Base-by-base conservation (phyloP, 2,888 invertebrate species). In the Tetragonisca angustula region DNA sequence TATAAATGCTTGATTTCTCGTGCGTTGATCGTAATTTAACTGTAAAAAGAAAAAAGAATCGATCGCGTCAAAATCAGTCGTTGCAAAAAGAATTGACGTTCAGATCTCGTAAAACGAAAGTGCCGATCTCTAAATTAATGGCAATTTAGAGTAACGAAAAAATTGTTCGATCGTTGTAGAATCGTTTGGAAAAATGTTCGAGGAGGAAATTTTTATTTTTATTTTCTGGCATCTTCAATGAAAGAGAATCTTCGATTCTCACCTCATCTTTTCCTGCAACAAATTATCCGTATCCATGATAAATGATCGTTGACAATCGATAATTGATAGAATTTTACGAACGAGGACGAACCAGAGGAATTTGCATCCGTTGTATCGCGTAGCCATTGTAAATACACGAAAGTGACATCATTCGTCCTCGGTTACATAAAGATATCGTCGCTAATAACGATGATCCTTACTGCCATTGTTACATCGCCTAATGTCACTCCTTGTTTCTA, bases 371-470 rank as follows among this genome's bases (percentile, higher is more conserved):
- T 69, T 77, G 72, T 68, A 80, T 73, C 74, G 83, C 68, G 73
- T 71, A 69, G 73, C 72, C 73, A 87, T 87, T 89, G 87, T 84
- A 86, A 88, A 89, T 85, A 86, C 50, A 80, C 86, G 82, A 86
- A 90, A 91, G 88, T 93, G 92, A 93, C 93, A 92, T 93, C 92
- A 92, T 88, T 91, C 84, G 93, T 91, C 93, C 93, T 93, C 92
- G 91, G 87, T 93, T 93, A 92, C 91, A 85, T 92, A 92, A 93
- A 92, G 84, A 89, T 83, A 88, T 89, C 82, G 72, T 82, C 65
- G 82, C 54, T 76, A 80, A 86, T 86, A 86, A 84, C 86, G 84
- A 84, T 80, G 82, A 88, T 85, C 83, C 83, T 81, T 84, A 82
- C 81, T 78, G 56, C 72, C 72, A 50, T 43, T 9, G 43, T 43